A percentile compares a stretch with the other conserved stretches of the same genome.
Conservation (phyloP, 2,888 invertebrate species). For the Acleris laterana region DNA sequence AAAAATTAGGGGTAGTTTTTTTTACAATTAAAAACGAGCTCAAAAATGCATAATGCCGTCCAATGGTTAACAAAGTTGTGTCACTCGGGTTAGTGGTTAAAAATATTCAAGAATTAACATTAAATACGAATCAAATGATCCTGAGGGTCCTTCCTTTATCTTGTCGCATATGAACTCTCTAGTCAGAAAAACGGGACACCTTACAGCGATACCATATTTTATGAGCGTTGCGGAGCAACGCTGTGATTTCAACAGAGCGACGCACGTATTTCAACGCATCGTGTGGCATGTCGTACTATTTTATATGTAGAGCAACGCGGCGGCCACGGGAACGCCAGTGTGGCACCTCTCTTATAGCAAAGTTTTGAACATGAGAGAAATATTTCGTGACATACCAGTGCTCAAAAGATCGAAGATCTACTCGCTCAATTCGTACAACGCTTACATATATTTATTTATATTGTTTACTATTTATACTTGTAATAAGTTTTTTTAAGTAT, state of each 20-base stretch:
- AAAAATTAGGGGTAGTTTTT: slow-evolving; percentile 1
- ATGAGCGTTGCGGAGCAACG: no score
- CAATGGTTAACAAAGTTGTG: slow-evolving; percentile 15
- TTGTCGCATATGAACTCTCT: no score
- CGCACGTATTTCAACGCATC: no score
- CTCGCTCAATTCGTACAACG: slow-evolving; percentile 8
- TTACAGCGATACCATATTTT: no score
- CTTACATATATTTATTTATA: not conserved
- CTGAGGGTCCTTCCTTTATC: no score
- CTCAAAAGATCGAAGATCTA: slow-evolving; percentile 11
- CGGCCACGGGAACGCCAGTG: no score
- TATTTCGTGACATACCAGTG: not conserved
- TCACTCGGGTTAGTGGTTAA: not conserved
- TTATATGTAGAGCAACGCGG: no score
- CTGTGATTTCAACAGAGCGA: no score
- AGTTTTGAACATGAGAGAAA: not conserved
- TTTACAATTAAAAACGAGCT: slow-evolving; percentile 18
- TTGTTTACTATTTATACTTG: not conserved
- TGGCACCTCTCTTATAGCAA: no score
- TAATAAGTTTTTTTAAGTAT: not conserved
- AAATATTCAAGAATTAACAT: not conserved
- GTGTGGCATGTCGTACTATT: no score
- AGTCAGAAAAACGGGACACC: no score
- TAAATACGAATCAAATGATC: not conserved
- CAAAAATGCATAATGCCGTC: slow-evolving; percentile 31